These are phyloP conservation scores for Heterodera carotae DNA, from an alignment of 1,140 invertebrate genomes.

Conservation along the genomic window DNA sequence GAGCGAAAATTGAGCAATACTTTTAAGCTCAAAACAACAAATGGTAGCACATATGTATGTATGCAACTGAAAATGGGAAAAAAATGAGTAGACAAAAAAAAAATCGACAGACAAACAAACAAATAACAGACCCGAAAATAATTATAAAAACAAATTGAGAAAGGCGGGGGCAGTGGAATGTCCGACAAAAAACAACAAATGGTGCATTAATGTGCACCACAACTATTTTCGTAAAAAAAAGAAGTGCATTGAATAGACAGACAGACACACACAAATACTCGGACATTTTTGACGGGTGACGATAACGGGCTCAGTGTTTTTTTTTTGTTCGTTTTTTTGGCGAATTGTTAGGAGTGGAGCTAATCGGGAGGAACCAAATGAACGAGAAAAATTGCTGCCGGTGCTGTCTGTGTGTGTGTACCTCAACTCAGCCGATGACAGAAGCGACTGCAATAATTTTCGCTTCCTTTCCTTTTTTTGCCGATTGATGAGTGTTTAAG, in stretches of 20 bases:
- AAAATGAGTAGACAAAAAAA: conserved; percentile 5
- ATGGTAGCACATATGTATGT: not conserved
- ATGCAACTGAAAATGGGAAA: conserved; percentile 5
- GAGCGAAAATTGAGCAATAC: not conserved
- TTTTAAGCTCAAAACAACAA: not conserved
- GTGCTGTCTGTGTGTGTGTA: not conserved
- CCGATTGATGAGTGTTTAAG: conserved; percentile 7
- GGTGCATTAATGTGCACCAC: not conserved
- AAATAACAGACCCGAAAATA: not conserved
- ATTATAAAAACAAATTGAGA: not conserved
- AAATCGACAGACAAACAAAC: not conserved
- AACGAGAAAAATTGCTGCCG: not conserved
- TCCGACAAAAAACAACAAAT: no score
- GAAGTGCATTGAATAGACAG: not conserved
- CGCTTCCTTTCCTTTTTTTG: conserved; percentile 9
- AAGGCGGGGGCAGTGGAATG: not conserved
- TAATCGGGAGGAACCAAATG: not conserved
- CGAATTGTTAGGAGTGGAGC: not conserved
- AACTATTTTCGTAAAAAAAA: not conserved
- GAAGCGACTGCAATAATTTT: not conserved
- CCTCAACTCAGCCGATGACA: not conserved
- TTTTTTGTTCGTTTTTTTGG: conserved; percentile 1
- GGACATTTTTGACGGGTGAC: no score
- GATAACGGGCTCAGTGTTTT: no score
- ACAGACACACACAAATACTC: no score